Evolutionary conservation across 2,888 invertebrate genomes (phyloP), one percentile per base, ranked within the genome.

Genomic region (Netelia inedita): DNA sequence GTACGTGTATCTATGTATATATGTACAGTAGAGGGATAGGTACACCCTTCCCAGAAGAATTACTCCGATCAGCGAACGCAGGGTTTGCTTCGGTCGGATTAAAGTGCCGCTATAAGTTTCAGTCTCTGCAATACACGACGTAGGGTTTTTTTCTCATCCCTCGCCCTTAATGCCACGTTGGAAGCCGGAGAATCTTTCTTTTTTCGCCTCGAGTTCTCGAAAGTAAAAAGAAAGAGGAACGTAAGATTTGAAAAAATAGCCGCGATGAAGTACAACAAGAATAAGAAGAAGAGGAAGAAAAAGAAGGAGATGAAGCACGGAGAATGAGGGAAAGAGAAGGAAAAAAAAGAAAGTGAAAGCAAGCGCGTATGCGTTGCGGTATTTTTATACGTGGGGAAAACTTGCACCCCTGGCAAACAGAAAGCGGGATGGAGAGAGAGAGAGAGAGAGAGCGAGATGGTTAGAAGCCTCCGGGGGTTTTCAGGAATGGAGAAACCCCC

Each of bases 81-180:
- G 43, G 71, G 72, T 72, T 80, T 55, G 16, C 53, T n/a, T 19
- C 59, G 50, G 71, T 72, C 1, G 79, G 79, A 71, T 83, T 79
- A 75, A 83, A 78, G 59, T 72, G 46, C 14, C 63, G 75, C 59
- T 65, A 55, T 76, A 76, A 83, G 75, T 83, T 83, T 71, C 69
- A 14, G 21, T 63, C 71, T 50, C 11, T n/a, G 75, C 72, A 76
- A 76, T 59, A 79, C 66, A 61, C 66, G 21, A 41, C 16, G 14
- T 57, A 43, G 23, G 63, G 21, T 69, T 79, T 74, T 61, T 23
- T 50, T 63, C 35, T 69, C 55, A 46, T 63, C 46, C 43, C 53
- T 50, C 65, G 46, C 16, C 71, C 23, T 57, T 28, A 71, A 55
- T 46, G 46, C 55, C 11, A 3, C 57, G 35, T 6, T 28, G 14